Percentiles rank a stretch among this genome's conserved stretches.
These are phyloP conservation scores for Rhopalosiphum padi DNA, from an alignment of 1,140 invertebrate genomes.

Conservation along the genomic window DNA sequence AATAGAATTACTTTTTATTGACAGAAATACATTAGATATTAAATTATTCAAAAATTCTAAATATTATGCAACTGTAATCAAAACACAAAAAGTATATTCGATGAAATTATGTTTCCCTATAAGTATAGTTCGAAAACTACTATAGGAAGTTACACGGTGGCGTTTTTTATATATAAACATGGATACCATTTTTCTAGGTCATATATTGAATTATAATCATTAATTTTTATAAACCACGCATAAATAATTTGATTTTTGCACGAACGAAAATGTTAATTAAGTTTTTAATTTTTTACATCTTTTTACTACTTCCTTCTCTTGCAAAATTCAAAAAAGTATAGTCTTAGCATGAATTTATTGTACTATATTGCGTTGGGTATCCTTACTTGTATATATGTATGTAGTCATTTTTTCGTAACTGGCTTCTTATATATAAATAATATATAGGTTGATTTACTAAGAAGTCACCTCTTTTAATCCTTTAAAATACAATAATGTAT, in stretches of 20 bases:
- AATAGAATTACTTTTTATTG: neutral
- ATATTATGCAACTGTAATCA: neutral
- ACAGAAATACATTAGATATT: no score
- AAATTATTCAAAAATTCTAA: neutral
- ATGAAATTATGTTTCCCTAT: neutral
- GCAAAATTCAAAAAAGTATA: neutral
- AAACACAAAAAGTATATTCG: neutral
- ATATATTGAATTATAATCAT: slow-evolving; percentile 10
- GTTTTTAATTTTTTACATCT: neutral
- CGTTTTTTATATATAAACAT: neutral
- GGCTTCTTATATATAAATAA: neutral
- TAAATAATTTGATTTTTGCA: neutral
- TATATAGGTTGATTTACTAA: neutral
- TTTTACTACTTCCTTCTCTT: neutral
- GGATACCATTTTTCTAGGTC: neutral
- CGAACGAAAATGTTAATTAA: neutral
- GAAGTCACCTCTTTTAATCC: neutral
- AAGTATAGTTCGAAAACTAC: neutral
- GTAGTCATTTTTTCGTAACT: neutral
- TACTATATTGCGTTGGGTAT: neutral
- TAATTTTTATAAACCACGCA: neutral
- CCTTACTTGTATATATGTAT: neutral
- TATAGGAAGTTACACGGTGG: neutral
- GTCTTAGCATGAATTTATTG: neutral
- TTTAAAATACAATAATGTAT: neutral